Evolutionary conservation across 2,888 invertebrate genomes (phyloP).

Genomic region (Ferrisia virgata): DNA sequence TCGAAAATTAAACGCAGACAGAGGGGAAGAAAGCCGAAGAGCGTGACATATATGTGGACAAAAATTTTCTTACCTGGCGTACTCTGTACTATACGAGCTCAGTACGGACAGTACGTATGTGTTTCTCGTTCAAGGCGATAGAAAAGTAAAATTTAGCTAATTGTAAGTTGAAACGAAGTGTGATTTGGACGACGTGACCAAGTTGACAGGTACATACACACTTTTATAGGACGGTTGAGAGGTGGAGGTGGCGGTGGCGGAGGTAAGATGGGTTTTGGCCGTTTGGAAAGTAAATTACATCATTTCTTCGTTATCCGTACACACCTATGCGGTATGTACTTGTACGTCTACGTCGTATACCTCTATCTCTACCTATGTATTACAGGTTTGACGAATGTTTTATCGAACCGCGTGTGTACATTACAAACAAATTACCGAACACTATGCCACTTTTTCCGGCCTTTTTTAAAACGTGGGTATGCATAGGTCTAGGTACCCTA

Average conservation of each 20-base stretch:
- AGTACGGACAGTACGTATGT: no score
- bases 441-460: neutral
- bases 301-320: neutral
- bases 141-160: neutral
- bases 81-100: no score
- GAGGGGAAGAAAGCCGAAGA: neutral
- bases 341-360: neutral
- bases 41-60: neutral
- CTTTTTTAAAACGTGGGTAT: neutral
- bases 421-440: constrained; percentile 1
- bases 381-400: neutral
- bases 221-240: neutral
- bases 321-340: neutral
- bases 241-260: neutral
- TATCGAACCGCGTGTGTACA: neutral
- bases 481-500: no score
- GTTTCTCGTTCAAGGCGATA: neutral
- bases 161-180: constrained; percentile 10
- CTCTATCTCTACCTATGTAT: neutral
- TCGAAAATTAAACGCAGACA: neutral
- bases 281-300: constrained; percentile 29
- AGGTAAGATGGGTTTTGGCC: constrained; percentile 4
- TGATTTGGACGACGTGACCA: neutral
- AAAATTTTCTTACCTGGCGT: neutral
- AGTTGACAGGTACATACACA: neutral